Evolutionary conservation across 2,113 vertebrate species (phyloP), one percentile per base, ranked within the genome.

Genomic region (Antigone vipio): DNA sequence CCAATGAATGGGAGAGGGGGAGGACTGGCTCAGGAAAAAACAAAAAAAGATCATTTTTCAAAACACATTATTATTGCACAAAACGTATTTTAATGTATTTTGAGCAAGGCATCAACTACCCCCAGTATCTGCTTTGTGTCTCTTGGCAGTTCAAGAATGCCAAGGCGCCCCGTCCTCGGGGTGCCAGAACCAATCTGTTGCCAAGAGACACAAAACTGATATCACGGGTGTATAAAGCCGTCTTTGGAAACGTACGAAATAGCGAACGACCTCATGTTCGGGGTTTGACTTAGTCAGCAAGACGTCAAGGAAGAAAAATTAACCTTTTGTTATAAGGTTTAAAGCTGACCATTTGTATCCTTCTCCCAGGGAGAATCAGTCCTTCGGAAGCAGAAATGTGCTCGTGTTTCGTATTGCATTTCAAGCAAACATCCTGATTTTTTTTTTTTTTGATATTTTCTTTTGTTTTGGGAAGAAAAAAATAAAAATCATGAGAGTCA

Each of bases 131-230:
- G 50, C 84, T 95, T 49, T 79, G 95, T 80, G 84, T 87, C 91
- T 95, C 92, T 87, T 82, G 95, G 94, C 95, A 85, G 91, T 11
- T 87, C 27, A 35, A 14, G 91, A 95, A 94, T 85, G 95, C 97
- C 97, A 93, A 56, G 2, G 85, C 89, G 35, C 86, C 89, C 91
- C 3, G 7, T 95, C 94, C 96, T 95, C 59, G 2, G 95, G 92
- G 95, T 95, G 94, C 95, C 96, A 97, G 89, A 94, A 73, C 92
- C 95, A 63, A 95, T 94, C 92, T 95, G 97, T 95, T 97, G 97
- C 97, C 97, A 97, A 97, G 97, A 97, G 96, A 96, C 92, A 97
- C 95, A 95, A 93, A 97, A 92, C 91, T 83, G 94, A 91, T 96
- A 93, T 24, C 91, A 47, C 3, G 53, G 89, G 91, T 9, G 84